These are phyloP conservation scores for Diprion similis DNA, from an alignment of 1,140 invertebrate genomes.

Conservation along the genomic window DNA sequence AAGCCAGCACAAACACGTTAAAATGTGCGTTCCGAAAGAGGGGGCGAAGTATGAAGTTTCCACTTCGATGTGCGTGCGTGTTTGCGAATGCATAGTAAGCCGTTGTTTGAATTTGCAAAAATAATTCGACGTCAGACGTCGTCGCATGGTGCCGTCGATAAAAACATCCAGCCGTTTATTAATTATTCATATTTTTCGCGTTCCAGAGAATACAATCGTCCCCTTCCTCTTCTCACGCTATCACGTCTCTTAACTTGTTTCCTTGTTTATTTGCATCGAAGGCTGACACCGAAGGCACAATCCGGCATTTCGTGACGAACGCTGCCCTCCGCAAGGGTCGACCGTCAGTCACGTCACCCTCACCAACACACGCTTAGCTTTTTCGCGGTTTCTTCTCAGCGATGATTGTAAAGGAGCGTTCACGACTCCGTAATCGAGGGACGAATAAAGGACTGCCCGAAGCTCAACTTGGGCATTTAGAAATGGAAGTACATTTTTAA, in stretches of 20 bases:
- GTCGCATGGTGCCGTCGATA: constrained; percentile 6
- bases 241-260: constrained; percentile 20
- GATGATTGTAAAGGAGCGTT: not conserved
- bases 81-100: not conserved
- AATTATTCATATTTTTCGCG: constrained; percentile 30
- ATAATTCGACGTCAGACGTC: not conserved
- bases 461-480: too few relatives aligned
- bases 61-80: too few relatives aligned
- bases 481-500: too few relatives aligned
- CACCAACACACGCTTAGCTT: not conserved
- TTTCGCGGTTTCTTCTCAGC: constrained; percentile 1
- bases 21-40: not conserved
- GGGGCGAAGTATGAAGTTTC: too few relatives aligned
- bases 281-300: constrained; percentile 33
- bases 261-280: constrained; percentile 30
- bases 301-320: constrained; percentile 49
- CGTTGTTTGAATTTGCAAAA: too few relatives aligned
- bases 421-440: not conserved
- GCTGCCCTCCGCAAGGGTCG: not conserved
- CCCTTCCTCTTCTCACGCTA: constrained; percentile 34
- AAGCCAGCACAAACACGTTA: not conserved
- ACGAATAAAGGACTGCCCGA: too few relatives aligned
- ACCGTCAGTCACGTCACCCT: not conserved
- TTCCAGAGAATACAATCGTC: constrained; percentile 30
- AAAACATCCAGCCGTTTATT: not conserved